Percentiles rank a stretch among this genome's conserved stretches.
Conservation (phyloP, 1,140 invertebrate species). For the Drosophila paulistorum region DNA sequence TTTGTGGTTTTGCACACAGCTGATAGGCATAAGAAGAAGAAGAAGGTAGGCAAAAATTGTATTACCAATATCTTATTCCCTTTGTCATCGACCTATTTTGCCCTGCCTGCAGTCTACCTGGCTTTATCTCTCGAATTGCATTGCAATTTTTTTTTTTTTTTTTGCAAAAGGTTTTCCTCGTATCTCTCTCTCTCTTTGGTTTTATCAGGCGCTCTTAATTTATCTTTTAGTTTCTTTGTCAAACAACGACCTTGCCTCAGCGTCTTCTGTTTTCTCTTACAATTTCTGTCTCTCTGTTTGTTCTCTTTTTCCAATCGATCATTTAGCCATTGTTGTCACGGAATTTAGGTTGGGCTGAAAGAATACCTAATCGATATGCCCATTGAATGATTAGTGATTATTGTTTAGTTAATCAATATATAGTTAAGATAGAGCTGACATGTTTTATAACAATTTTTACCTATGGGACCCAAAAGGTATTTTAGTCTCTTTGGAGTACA, state of each 20-base stretch:
- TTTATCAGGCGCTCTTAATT: constrained; percentile 38
- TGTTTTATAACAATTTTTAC: constrained; percentile 13
- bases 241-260: constrained; percentile 67
- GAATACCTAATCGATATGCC: constrained; percentile 51
- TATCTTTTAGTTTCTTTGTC: constrained; percentile 25
- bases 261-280: constrained; percentile 20
- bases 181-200: not conserved
- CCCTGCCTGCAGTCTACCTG: constrained; percentile 7
- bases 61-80: not conserved
- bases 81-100: not conserved
- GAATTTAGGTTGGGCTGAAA: constrained; percentile 69
- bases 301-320: constrained; percentile 54
- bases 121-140: constrained; percentile 4
- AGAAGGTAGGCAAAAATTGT: not conserved
- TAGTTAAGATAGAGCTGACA: not conserved
- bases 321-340: constrained; percentile 72
- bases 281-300: constrained; percentile 12
- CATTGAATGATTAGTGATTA: constrained; percentile 47
- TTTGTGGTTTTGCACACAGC: constrained; percentile 1
- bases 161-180: not conserved
- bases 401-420: constrained; percentile 47
- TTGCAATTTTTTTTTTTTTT: constrained; percentile 17
- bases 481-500: not conserved
- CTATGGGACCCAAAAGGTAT: not conserved
- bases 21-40: not conserved